A percentile compares a stretch with the other conserved stretches of the same genome.
Evolutionary conservation across 2,888 invertebrate species (phyloP).

Genomic region (Agrilus mali): DNA sequence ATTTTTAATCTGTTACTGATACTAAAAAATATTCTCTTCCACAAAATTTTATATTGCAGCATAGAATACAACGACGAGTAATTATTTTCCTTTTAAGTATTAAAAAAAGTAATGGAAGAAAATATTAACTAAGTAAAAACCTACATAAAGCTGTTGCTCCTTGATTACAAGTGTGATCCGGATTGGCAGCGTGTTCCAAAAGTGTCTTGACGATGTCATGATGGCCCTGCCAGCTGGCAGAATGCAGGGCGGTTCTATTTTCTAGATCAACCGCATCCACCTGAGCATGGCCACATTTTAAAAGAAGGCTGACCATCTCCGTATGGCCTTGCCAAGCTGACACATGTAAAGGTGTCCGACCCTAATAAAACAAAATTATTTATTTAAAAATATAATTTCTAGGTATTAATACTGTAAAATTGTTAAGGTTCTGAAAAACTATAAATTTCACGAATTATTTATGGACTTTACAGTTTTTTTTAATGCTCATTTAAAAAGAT

Average conservation of each 20-base stretch:
- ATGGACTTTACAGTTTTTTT: too few species aligned
- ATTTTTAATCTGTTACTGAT: neutral
- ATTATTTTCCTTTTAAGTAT: neutral
- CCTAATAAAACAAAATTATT: too few species aligned
- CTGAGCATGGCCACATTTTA: slow-evolving; percentile 65
- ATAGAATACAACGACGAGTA: neutral
- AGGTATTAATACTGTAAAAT: too few species aligned
- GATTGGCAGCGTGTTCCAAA: slow-evolving; percentile 66
- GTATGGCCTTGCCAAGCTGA: slow-evolving; percentile 90
- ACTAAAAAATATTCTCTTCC: neutral
- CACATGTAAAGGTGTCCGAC: slow-evolving; percentile 80
- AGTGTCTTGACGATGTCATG: slow-evolving; percentile 68
- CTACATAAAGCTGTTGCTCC: slow-evolving; percentile 83
- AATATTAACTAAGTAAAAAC: slow-evolving; percentile 5
- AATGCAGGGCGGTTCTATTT: slow-evolving; percentile 80
- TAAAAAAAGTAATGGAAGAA: neutral
- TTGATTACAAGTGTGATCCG: slow-evolving; percentile 87
- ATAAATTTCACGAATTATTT: too few species aligned
- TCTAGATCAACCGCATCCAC: slow-evolving; percentile 84
- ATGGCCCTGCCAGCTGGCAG: slow-evolving; percentile 94
- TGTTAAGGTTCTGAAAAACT: too few species aligned
- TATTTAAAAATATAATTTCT: too few species aligned
- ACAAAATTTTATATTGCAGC: neutral
- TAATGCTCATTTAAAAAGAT: too few species aligned
- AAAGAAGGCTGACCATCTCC: slow-evolving; percentile 78